Percentiles rank a stretch among this genome's conserved stretches.
phyloP scores from a whole-genome alignment of 2,888 invertebrate genomes.

The Apotomis betuletana region DNA sequence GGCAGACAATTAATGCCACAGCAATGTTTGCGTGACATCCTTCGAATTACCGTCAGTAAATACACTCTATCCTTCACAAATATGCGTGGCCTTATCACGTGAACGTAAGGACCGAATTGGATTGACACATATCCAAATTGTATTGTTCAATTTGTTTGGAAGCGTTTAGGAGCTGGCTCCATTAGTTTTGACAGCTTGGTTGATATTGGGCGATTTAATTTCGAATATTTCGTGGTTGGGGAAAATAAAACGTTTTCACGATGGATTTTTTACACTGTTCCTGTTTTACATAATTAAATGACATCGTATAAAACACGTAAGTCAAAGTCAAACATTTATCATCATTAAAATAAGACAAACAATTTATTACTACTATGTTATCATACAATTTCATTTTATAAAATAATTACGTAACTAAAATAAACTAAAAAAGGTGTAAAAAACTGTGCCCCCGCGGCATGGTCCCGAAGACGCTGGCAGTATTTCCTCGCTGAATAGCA shows the following conservation, averaged over 20 bases:
- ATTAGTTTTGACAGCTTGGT: slow-evolving; percentile 34
- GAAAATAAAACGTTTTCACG: slow-evolving; percentile 5
- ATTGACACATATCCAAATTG: slow-evolving; percentile 23
- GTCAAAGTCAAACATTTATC: too few relatives aligned
- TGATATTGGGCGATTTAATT: slow-evolving; percentile 34
- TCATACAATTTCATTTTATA: too few relatives aligned
- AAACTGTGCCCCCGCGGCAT: too few relatives aligned
- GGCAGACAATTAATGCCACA: slow-evolving; percentile 16
- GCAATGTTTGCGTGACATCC: slow-evolving; percentile 15
- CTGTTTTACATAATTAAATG: too few relatives aligned
- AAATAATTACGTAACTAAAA: too few relatives aligned
- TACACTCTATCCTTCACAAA: slow-evolving; percentile 1
- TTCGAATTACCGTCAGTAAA: slow-evolving; percentile 21
- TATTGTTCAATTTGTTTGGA: slow-evolving; percentile 28
- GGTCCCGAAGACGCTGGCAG: too few relatives aligned
- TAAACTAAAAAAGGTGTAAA: too few relatives aligned
- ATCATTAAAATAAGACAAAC: too few relatives aligned
- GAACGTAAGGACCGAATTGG: slow-evolving; percentile 19
- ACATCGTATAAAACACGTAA: too few relatives aligned
- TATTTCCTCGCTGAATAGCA: too few relatives aligned
- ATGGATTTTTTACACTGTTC: slow-evolving; percentile 22
- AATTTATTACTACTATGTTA: too few relatives aligned
- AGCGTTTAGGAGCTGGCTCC: slow-evolving; percentile 23
- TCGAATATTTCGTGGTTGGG: slow-evolving; percentile 26
- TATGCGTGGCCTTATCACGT: slow-evolving; percentile 7